phyloP scores from a whole-genome alignment of 2,797 vertebrate genomes.

The Pseudochirops corinnae region DNA sequence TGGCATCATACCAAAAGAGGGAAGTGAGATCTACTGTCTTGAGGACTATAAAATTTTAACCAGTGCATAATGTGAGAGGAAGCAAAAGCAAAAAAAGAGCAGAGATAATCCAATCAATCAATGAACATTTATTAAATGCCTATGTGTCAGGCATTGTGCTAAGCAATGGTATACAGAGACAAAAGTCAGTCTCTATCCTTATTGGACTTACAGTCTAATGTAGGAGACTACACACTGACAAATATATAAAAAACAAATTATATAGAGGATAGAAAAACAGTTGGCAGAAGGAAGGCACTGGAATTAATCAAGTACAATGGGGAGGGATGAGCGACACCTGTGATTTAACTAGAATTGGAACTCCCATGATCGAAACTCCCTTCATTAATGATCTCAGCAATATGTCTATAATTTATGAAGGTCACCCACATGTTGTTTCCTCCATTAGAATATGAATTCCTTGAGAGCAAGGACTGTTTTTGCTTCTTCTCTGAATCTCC shows the following conservation, averaged over 20 bases:
- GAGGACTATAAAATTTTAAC: conserved; percentile 3
- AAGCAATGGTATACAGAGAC: neutral
- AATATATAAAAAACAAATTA: neutral
- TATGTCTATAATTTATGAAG: neutral
- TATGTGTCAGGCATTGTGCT: neutral
- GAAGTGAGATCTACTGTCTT: neutral
- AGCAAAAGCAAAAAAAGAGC: conserved; percentile 5
- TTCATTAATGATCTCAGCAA: neutral
- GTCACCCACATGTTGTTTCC: neutral
- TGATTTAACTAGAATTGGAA: neutral
- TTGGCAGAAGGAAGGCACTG: neutral
- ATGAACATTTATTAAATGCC: neutral
- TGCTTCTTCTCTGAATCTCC: neutral
- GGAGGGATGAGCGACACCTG: neutral
- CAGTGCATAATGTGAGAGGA: conserved; percentile 26
- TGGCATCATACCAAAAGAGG: conserved; percentile 33
- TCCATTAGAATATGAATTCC: neutral
- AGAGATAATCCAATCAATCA: neutral
- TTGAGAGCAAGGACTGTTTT: neutral
- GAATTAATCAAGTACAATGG: neutral
- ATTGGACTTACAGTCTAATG: neutral
- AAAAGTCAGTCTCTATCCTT: neutral
- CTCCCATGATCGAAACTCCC: neutral
- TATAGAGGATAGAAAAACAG: neutral
- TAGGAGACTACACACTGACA: neutral